phyloP scores from a whole-genome alignment of 2,888 invertebrate species.

The Calliopum simillimum region DNA sequence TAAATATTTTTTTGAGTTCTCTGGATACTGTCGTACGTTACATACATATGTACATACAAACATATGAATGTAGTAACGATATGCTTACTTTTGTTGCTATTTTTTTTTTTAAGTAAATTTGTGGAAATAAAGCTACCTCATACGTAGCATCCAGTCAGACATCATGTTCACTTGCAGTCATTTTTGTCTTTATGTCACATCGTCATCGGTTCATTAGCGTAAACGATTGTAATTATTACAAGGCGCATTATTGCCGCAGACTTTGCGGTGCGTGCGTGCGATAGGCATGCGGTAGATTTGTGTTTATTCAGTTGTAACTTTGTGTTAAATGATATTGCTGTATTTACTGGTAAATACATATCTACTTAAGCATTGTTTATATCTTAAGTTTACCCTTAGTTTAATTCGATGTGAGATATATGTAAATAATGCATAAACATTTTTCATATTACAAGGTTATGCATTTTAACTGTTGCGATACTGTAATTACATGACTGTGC shows the following conservation, averaged over 20 bases:
- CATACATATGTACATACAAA: too few relatives aligned
- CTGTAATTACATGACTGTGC: too few relatives aligned
- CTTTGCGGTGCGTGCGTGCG: constrained; percentile 39
- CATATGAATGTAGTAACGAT: not conserved
- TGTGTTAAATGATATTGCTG: constrained; percentile 45
- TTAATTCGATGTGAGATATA: too few relatives aligned
- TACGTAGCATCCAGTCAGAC: too few relatives aligned
- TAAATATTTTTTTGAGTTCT: constrained; percentile 10
- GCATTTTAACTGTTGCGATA: too few relatives aligned
- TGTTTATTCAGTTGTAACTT: constrained; percentile 47
- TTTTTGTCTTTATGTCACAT: not conserved
- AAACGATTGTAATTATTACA: constrained; percentile 19
- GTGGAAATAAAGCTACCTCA: too few relatives aligned
- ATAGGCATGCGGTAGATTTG: constrained; percentile 50
- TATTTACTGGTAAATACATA: constrained; percentile 51
- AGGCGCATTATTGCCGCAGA: not conserved
- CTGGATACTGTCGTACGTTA: too few relatives aligned
- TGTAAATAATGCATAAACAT: too few relatives aligned
- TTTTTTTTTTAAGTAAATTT: not conserved
- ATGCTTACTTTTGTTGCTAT: not conserved
- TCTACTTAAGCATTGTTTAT: too few relatives aligned
- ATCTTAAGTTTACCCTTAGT: too few relatives aligned
- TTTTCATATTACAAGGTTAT: too few relatives aligned
- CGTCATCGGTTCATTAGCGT: constrained; percentile 35
- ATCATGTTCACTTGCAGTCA: too few relatives aligned